Evolutionary conservation across 2,888 invertebrate genomes (phyloP), one percentile per base, ranked within the genome.

Genomic region (Glyphotaelius pellucidus): DNA sequence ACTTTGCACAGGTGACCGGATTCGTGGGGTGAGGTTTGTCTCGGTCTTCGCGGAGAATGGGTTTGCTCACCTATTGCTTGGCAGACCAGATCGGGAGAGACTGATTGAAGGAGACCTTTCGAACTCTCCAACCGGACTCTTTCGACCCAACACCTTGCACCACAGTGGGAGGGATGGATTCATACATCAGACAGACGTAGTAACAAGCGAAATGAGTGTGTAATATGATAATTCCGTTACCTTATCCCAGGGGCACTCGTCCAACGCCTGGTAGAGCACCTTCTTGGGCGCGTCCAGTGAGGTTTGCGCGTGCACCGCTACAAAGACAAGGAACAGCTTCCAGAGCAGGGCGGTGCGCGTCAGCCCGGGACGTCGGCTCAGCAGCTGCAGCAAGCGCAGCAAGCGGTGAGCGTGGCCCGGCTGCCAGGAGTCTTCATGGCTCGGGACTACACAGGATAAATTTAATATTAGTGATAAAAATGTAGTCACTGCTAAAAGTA

Each of bases 171-270:
- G 4, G 38, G 38, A 38, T 38, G 38, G 38, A 38, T 38, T 38
- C 38, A 38, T 38, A 38, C 9, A 9, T 38, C 38, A 42, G 42
- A 42, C 42, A 42, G 42, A 42, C 7, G 42, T 5, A 42, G 42
- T 42, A 12, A 42, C 12, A 42, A 42, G 12, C 14, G 11, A 12
- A 42, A 42, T 42, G 42, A 42, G 42, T 15, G 15, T 12, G 47
- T 47, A 81, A 81, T 32, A 15, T 30, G 31, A 81, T 81, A 32
- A 1, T 38, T 35, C 15, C 9, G 11, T 35, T 80, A 91, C 87
- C 95, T 97, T 97, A 90, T 97, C 95, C 97, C 97, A 97, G 1
- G 97, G 97, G 93, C 97, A 97, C 94, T 96, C 96, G 94, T 97
- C 97, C 52, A 97, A 95, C 12, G 97, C 97, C 91, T 95, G 95